These are phyloP conservation scores for Laterallus jamaicensis DNA, from an alignment of 2,113 vertebrate species.

Conservation along the genomic window DNA sequence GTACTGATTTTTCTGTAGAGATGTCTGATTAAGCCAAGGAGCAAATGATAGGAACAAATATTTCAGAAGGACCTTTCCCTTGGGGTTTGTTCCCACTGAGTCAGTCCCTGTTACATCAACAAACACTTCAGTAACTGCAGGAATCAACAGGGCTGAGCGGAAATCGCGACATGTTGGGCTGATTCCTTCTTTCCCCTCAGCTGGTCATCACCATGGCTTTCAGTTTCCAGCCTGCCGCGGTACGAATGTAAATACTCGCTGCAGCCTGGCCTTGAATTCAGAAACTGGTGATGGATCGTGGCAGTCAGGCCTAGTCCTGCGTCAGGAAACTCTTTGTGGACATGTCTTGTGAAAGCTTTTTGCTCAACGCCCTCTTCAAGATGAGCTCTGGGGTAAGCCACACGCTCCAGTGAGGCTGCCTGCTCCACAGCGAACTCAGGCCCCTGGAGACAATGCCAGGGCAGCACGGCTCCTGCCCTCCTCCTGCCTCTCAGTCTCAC, in stretches of 20 bases:
- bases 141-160: neutral
- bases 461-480: neutral
- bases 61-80: constrained; percentile 40
- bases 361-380: neutral
- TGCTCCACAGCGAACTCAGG: neutral
- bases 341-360: neutral
- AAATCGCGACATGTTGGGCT: neutral
- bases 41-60: constrained; percentile 54
- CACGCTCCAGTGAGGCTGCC: neutral
- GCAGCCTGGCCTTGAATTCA: neutral
- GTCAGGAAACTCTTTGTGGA: neutral
- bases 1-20: neutral
- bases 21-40: constrained; percentile 32
- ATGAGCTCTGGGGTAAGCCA: neutral
- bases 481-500: neutral
- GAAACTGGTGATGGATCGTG: neutral
- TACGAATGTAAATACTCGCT: neutral
- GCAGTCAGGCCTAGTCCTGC: accelerated
- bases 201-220: neutral
- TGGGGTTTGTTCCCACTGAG: constrained; percentile 44
- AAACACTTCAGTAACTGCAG: constrained; percentile 13
- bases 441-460: neutral
- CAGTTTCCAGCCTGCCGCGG: neutral
- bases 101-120: constrained; percentile 41
- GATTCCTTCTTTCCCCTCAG: constrained; percentile 13